phyloP scores from a whole-genome alignment of 2,797 vertebrate genomes.

The Danio jaintianensis region DNA sequence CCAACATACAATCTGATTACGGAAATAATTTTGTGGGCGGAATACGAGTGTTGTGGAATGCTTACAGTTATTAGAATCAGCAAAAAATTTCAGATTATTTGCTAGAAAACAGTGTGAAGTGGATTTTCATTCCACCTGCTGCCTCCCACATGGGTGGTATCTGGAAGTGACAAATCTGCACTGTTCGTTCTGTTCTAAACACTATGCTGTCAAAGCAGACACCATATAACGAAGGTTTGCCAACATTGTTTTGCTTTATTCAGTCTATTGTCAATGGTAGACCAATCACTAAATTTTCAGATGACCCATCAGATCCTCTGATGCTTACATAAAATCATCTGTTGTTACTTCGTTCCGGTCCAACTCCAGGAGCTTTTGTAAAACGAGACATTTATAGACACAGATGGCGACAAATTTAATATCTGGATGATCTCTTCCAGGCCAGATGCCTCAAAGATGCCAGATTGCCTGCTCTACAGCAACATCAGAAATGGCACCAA shows the following conservation, averaged over 20 bases:
- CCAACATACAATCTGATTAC: conserved; percentile 14
- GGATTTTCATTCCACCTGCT: conserved; percentile 36
- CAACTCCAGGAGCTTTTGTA: conserved; percentile 1
- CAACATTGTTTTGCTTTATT: conserved; percentile 9
- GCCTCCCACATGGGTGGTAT: conserved; percentile 24
- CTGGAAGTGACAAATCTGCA: conserved; percentile 20
- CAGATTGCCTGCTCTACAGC: not conserved
- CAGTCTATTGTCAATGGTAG: conserved; percentile 16
- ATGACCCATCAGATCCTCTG: conserved; percentile 13
- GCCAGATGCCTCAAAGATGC: conserved; percentile 18
- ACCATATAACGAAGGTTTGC: conserved; percentile 7
- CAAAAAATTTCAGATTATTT: conserved; percentile 28
- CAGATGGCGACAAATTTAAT: conserved; percentile 43
- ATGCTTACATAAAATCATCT: conserved; percentile 36
- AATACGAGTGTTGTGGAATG: conserved; percentile 4
- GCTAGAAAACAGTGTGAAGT: conserved; percentile 20
- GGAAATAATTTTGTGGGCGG: conserved; percentile 15
- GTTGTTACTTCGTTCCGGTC: not conserved
- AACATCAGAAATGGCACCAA: not conserved
- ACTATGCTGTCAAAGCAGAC: not conserved
- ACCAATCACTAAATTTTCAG: conserved; percentile 31
- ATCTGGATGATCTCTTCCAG: conserved; percentile 42
- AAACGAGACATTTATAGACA: conserved; percentile 6
- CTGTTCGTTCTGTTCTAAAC: not conserved
- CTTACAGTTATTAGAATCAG: conserved; percentile 26